Evolutionary conservation across 2,797 vertebrate species (phyloP), one percentile per base, ranked within the genome.

Genomic region (Microchirus variegatus): DNA sequence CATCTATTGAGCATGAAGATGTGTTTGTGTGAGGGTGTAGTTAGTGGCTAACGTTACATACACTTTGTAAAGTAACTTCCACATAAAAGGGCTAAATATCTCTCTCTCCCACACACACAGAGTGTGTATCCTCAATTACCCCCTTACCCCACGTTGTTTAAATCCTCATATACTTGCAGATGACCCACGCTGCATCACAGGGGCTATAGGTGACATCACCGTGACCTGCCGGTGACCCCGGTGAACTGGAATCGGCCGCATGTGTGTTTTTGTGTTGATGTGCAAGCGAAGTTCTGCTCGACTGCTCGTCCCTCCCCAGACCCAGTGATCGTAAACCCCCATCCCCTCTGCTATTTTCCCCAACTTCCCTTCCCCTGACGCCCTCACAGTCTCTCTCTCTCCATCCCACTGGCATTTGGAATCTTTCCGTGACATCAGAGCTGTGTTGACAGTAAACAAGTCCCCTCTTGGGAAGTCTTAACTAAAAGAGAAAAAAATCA

Each of bases 361-460:
- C 69, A 63, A 64, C 71, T 69, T 58, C 59, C 53, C 54, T 60
- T 73, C 73, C 76, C 67, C 49, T 18, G 62, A 63, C 26, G 45
- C 64, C 59, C 62, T 56, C 4, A 1, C 43, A 57, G 45, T 52
- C 59, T 53, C 58, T 52, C 59, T 53, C 58, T 67, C 72, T 53
- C 45, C n/a, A 47, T 81, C 81, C 77, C 62, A 48, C 68, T 58
- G 75, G 36, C 61, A 50, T 85, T 81, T 73, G 71, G 72, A 71
- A 87, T 87, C 75, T 92, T 92, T 93, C 92, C 90, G 63, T 93
- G 91, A 92, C 90, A 91, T 91, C 87, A 87, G 62, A 86, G 85
- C 64, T 0, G 58, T 77, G 67, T 81, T 89, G 86, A 89, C 85
- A 74, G 87, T 89, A 90, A 91, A 91, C 88, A 90, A 82, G 63